A percentile compares a stretch with the other conserved stretches of the same genome.
phyloP scores from a whole-genome alignment of 2,113 vertebrate genomes.

The Nicator chloris region DNA sequence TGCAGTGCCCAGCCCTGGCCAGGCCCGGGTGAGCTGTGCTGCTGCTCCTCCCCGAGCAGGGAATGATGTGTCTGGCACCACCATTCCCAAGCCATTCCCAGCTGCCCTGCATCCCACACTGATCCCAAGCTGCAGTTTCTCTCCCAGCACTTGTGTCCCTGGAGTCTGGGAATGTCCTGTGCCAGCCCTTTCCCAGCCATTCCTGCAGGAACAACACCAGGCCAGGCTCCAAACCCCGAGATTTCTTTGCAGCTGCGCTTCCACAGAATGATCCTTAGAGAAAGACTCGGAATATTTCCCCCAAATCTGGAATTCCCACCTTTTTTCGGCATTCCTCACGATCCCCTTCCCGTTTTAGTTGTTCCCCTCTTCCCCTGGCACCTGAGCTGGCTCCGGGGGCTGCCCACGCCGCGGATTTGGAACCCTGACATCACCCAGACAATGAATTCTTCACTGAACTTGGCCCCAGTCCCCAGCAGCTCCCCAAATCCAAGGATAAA shows the following conservation, averaged over 20 bases:
- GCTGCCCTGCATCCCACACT: background rate
- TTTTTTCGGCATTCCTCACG: background rate
- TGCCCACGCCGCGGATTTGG: background rate
- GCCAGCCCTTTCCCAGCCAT: background rate
- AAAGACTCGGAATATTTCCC: background rate
- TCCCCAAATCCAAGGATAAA: background rate
- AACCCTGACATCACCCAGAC: background rate
- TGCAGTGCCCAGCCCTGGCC: background rate
- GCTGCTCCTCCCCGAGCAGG: too few species aligned
- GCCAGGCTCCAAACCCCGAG: too few species aligned
- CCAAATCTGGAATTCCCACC: background rate
- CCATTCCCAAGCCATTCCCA: background rate
- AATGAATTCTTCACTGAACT: background rate
- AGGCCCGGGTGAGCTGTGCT: background rate
- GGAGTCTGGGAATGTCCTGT: background rate
- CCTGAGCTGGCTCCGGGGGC: fast-evolving
- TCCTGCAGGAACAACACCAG: background rate
- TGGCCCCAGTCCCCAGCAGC: background rate
- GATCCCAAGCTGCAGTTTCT: background rate
- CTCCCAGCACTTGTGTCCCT: background rate
- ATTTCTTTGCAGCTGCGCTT: background rate
- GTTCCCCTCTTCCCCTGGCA: background rate
- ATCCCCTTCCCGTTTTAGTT: background rate
- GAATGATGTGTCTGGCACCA: too few species aligned
- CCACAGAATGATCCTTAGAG: fast-evolving